Evolutionary conservation across 1,140 invertebrate species (phyloP).

Genomic region (Plutomurus gul): DNA sequence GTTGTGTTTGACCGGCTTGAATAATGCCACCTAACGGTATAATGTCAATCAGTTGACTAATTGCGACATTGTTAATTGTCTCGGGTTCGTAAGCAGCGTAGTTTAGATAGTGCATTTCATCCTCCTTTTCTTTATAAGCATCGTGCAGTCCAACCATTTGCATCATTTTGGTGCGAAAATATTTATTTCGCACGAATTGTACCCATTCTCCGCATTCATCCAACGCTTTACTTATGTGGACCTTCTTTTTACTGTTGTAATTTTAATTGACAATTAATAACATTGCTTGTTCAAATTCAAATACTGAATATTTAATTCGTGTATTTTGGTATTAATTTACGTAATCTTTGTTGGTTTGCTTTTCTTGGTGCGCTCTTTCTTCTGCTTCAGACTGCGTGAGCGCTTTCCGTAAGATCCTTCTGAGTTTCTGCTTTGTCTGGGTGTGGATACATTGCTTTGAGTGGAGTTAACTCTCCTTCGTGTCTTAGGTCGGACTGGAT

Average conservation of each 20-base stretch:
- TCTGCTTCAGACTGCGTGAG: too few relatives aligned
- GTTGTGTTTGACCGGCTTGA: slow-evolving; percentile 27
- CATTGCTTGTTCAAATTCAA: neutral
- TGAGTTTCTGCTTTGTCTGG: too few relatives aligned
- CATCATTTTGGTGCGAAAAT: slow-evolving; percentile 36
- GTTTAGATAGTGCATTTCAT: slow-evolving; percentile 25
- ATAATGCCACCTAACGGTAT: slow-evolving; percentile 40
- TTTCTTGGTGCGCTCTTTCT: neutral
- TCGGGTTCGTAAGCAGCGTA: neutral
- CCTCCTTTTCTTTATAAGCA: slow-evolving; percentile 11
- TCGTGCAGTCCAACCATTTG: slow-evolving; percentile 32
- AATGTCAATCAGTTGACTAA: slow-evolving; percentile 38
- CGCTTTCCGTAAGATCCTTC: too few relatives aligned
- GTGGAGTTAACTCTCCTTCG: too few relatives aligned
- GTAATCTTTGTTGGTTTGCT: neutral
- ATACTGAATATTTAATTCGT: neutral
- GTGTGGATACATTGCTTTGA: too few relatives aligned
- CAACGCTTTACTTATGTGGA: neutral
- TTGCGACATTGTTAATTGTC: neutral
- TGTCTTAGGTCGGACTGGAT: neutral
- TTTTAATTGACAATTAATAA: neutral
- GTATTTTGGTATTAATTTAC: neutral
- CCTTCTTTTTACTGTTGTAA: neutral
- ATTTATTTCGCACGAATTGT: slow-evolving; percentile 12
- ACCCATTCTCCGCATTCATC: slow-evolving; percentile 11